These are phyloP conservation scores for Pyrocoelia pectoralis DNA, from an alignment of 2,888 invertebrate genomes.

Conservation along the genomic window DNA sequence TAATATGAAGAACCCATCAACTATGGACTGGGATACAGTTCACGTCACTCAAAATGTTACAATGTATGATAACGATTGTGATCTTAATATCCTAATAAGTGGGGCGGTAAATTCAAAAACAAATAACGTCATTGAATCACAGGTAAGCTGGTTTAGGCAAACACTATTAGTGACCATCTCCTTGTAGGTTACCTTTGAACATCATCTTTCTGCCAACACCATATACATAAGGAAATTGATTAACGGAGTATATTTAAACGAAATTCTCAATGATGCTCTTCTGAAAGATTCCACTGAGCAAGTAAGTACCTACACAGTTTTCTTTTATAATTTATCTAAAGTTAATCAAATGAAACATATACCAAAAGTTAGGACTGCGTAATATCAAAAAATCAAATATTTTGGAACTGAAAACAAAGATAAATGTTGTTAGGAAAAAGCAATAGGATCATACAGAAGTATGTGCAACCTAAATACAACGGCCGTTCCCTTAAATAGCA, in stretches of 20 bases:
- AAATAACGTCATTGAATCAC: conserved; percentile 44
- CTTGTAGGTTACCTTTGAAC: conserved; percentile 48
- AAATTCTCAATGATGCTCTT: conserved; percentile 52
- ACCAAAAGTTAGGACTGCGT: no score
- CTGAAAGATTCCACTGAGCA: conserved; percentile 46
- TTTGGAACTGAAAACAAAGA: no score
- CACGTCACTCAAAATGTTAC: conserved; percentile 26
- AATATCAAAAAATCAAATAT: no score
- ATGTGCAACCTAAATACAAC: no score
- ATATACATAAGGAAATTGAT: conserved; percentile 43
- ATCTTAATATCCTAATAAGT: conserved; percentile 45
- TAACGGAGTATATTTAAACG: conserved; percentile 49
- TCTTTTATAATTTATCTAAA: background rate
- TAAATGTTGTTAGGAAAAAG: no score
- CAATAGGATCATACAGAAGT: no score
- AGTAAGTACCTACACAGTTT: conserved; percentile 43
- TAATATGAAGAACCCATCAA: conserved; percentile 25
- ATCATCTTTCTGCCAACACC: conserved; percentile 44
- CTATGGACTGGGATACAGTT: conserved; percentile 27
- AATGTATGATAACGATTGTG: conserved; percentile 41
- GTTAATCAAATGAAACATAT: no score
- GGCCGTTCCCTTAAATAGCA: no score
- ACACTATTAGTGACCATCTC: background rate
- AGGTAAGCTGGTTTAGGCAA: conserved; percentile 39
- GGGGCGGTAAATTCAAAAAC: conserved; percentile 45